phyloP scores from a whole-genome alignment of 1,140 invertebrate genomes.

The Sarcophaga peregrina region DNA sequence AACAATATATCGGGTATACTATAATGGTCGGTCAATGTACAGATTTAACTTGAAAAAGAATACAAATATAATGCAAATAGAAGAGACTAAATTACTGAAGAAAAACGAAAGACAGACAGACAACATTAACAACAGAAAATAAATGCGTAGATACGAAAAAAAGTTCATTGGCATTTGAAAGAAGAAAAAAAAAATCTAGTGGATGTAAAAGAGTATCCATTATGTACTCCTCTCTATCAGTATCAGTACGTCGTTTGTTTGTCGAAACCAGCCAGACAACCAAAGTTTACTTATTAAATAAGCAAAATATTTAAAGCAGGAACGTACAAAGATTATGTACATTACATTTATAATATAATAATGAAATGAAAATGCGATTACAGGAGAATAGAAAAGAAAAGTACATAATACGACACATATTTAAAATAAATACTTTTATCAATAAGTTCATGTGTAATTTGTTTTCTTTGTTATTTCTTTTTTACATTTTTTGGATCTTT shows the following conservation, averaged over 20 bases:
- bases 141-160: slow-evolving; percentile 9
- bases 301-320: background rate
- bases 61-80: background rate
- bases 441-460: background rate
- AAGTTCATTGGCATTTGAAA: slow-evolving; percentile 22
- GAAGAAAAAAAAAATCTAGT: background rate
- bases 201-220: background rate
- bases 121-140: no score
- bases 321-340: no score
- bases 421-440: background rate
- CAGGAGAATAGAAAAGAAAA: background rate
- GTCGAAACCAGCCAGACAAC: background rate
- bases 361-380: slow-evolving; percentile 5
- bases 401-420: background rate
- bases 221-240: background rate
- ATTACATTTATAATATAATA: background rate
- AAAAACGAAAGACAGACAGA: background rate
- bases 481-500: no score
- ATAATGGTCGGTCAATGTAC: slow-evolving; percentile 12
- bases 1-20: no score
- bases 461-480: no score
- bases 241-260: background rate
- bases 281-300: slow-evolving; percentile 8
- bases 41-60: background rate
- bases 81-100: background rate